Percentiles rank a stretch among this genome's conserved stretches.
These are phyloP conservation scores for Channa maculata DNA, from an alignment of 2,113 vertebrate genomes.

Conservation along the genomic window DNA sequence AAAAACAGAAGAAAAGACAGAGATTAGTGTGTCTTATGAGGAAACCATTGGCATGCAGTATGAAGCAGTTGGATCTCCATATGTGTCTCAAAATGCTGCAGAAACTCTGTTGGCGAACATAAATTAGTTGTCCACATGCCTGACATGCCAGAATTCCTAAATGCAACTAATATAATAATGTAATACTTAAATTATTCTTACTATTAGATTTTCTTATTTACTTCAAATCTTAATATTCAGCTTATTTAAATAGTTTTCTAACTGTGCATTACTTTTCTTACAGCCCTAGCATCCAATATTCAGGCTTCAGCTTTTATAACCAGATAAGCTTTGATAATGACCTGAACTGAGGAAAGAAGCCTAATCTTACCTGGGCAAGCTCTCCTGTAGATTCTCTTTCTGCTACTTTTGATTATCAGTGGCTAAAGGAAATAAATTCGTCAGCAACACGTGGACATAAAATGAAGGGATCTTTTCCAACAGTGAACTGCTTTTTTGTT, in stretches of 20 bases:
- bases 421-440: constrained; percentile 19
- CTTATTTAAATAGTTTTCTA: neutral
- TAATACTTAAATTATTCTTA: neutral
- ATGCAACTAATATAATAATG: neutral
- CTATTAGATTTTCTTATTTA: neutral
- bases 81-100: constrained; percentile 38
- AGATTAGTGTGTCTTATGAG: constrained; percentile 10
- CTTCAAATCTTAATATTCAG: neutral
- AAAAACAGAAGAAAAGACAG: constrained; percentile 17
- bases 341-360: constrained; percentile 17
- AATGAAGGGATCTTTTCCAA: constrained; percentile 13
- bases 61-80: constrained; percentile 43
- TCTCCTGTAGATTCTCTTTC: constrained; percentile 29
- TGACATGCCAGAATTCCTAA: neutral
- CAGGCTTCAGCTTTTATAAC: constrained; percentile 27
- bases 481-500: constrained; percentile 17
- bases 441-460: constrained; percentile 33
- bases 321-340: constrained; percentile 23
- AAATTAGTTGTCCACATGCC: constrained; percentile 12
- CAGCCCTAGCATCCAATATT: neutral
- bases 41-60: constrained; percentile 32
- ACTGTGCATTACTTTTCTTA: constrained; percentile 1
- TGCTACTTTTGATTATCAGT: constrained; percentile 39
- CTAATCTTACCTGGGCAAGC: constrained; percentile 45
- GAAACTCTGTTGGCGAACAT: constrained; percentile 29